A percentile compares a stretch with the other conserved stretches of the same genome.
Evolutionary conservation across 2,797 vertebrate species (phyloP).

Genomic region (Acridotheres tristis): DNA sequence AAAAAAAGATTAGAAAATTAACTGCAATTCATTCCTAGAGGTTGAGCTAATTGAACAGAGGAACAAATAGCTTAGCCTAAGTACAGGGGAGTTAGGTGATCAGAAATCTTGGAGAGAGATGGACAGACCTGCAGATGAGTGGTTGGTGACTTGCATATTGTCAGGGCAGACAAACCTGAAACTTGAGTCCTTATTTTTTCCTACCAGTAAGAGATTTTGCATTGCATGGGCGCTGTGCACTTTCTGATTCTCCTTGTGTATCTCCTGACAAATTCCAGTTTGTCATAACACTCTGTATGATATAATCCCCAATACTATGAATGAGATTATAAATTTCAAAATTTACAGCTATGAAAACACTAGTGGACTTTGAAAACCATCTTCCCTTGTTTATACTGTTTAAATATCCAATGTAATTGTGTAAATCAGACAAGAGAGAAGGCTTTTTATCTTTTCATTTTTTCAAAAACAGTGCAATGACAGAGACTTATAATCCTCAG

Average conservation of each 20-base stretch:
- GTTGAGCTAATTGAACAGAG: not conserved
- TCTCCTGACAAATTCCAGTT: not conserved
- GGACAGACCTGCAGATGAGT: not conserved
- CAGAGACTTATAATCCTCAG: not conserved
- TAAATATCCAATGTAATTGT: not conserved
- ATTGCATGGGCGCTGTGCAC: not conserved
- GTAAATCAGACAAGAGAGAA: not conserved
- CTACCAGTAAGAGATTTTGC: not conserved
- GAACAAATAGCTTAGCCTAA: not conserved
- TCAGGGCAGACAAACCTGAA: not conserved
- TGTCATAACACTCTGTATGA: not conserved
- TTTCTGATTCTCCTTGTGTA: not conserved
- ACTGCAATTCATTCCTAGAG: not conserved
- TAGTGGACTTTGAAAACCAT: not conserved
- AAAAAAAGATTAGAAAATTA: not conserved
- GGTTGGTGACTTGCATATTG: not conserved
- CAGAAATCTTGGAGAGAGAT: not conserved
- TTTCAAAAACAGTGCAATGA: not conserved
- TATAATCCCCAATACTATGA: not conserved
- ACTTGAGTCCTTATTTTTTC: not conserved
- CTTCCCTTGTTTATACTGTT: not conserved
- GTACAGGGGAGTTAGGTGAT: not conserved
- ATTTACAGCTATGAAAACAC: not conserved
- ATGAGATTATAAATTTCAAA: not conserved
- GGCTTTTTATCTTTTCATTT: not conserved